Evolutionary conservation across 2,888 invertebrate species (phyloP).

Genomic region (Aspidiotus destructor): DNA sequence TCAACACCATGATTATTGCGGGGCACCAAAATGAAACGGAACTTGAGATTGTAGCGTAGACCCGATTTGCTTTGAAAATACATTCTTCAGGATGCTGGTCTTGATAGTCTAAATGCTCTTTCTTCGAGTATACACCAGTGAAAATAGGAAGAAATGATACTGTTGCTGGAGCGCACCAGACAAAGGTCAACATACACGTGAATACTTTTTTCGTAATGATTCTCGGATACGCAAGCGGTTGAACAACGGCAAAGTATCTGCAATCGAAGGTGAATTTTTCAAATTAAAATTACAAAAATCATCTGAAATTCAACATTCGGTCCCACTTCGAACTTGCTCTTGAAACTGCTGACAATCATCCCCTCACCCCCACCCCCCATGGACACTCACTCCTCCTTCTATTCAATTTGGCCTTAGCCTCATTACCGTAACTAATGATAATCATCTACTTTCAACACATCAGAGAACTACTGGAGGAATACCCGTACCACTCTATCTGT

Average conservation of each 20-base stretch:
- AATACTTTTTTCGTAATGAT: slow-evolving; percentile 80
- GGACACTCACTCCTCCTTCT: too few species aligned
- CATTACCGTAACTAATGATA: too few species aligned
- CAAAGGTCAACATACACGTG: slow-evolving; percentile 72
- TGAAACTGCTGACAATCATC: too few species aligned
- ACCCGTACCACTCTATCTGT: too few species aligned
- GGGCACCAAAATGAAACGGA: slow-evolving; percentile 90
- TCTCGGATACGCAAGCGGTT: slow-evolving; percentile 83
- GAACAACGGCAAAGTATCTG: slow-evolving; percentile 82
- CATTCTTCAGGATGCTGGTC: slow-evolving; percentile 47
- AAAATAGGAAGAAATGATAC: slow-evolving; percentile 92
- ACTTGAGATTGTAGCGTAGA: slow-evolving; percentile 78
- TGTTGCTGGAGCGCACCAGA: slow-evolving; percentile 85
- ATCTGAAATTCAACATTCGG: too few species aligned
- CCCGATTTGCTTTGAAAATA: slow-evolving; percentile 73
- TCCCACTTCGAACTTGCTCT: too few species aligned
- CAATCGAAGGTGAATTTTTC: too few species aligned
- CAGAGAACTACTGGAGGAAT: too few species aligned
- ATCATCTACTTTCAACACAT: too few species aligned
- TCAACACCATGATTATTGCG: slow-evolving; percentile 82
- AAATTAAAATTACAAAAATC: too few species aligned
- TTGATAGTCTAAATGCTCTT: slow-evolving; percentile 54
- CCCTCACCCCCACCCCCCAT: too few species aligned
- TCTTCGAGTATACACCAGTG: slow-evolving; percentile 88
- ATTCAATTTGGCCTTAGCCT: too few species aligned